These are phyloP conservation scores for Sebastes hopkinsi DNA, from an alignment of 2,797 vertebrate species.

Conservation along the genomic window DNA sequence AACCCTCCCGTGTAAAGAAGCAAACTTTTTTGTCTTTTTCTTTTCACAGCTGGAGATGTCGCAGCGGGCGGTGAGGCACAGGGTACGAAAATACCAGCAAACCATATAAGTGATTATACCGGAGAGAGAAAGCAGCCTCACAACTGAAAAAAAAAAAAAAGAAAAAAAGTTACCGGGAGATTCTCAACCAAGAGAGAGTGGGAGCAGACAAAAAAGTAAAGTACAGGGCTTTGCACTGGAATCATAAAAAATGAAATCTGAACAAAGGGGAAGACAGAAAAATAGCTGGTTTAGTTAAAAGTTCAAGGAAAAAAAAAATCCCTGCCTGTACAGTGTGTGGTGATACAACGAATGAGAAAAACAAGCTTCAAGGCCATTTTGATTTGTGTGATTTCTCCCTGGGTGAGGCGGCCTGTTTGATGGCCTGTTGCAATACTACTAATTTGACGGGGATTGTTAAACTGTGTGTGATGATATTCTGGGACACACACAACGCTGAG, in stretches of 20 bases:
- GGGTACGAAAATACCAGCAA: constrained; percentile 48
- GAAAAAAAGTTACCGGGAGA: constrained; percentile 14
- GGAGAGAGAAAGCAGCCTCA: constrained; percentile 21
- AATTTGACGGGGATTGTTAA: constrained; percentile 50
- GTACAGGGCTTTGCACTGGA: not conserved
- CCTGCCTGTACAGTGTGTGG: not conserved
- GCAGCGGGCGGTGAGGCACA: constrained; percentile 29
- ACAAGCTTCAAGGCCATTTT: not conserved
- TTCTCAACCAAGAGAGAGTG: constrained; percentile 5
- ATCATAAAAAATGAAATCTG: constrained; percentile 19
- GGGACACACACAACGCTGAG: constrained; percentile 19
- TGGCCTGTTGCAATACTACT: constrained; percentile 25
- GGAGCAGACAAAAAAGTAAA: constrained; percentile 7
- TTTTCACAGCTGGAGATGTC: constrained; percentile 37
- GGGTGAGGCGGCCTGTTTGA: not conserved
- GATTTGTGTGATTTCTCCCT: constrained; percentile 12
- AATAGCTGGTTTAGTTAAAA: not conserved
- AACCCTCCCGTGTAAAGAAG: constrained; percentile 27
- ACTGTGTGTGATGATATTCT: constrained; percentile 35
- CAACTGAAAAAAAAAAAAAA: not conserved
- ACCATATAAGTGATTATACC: constrained; percentile 35
- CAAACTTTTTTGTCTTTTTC: constrained; percentile 12
- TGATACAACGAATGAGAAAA: constrained; percentile 1
- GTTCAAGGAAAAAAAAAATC: not conserved
- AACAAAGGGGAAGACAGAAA: not conserved